Percentiles rank a stretch among this genome's conserved stretches.
These are phyloP conservation scores for Drosophila birchii DNA, from an alignment of 2,888 invertebrate genomes.

Conservation along the genomic window DNA sequence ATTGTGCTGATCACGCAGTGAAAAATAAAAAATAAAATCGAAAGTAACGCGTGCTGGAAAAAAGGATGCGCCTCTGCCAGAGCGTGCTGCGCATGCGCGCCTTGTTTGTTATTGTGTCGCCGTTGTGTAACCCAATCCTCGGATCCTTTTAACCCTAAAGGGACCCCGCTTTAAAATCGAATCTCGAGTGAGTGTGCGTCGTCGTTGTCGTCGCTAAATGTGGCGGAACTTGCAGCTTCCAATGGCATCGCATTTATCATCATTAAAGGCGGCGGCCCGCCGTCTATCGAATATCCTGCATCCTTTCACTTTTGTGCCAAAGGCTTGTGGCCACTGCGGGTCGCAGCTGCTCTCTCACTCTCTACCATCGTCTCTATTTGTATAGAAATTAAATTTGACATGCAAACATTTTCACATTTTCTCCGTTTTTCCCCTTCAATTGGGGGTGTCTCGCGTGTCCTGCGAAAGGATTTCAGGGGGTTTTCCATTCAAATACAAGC, in stretches of 20 bases:
- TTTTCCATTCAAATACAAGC: slow-evolving; percentile 24
- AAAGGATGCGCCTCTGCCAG: slow-evolving; percentile 43
- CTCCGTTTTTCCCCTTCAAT: slow-evolving; percentile 2
- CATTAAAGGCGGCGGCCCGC: slow-evolving; percentile 71
- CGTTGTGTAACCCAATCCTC: slow-evolving; percentile 73
- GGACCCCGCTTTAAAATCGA: slow-evolving; percentile 38
- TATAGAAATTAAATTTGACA: slow-evolving; percentile 80
- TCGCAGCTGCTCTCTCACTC: slow-evolving; percentile 44
- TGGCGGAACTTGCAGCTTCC: slow-evolving; percentile 68
- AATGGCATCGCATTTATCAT: slow-evolving; percentile 74
- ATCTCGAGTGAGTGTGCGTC: slow-evolving; percentile 37
- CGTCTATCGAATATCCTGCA: slow-evolving; percentile 45
- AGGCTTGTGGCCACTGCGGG: slow-evolving; percentile 75
- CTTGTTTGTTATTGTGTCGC: slow-evolving; percentile 44
- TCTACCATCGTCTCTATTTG: slow-evolving; percentile 63
- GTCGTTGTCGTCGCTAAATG: slow-evolving; percentile 68
- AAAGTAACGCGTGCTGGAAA: slow-evolving; percentile 66
- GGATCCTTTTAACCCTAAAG: slow-evolving; percentile 62
- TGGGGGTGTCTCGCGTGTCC: slow-evolving; percentile 13
- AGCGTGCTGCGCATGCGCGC: slow-evolving; percentile 78
- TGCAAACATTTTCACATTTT: slow-evolving; percentile 68
- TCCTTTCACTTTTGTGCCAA: slow-evolving; percentile 59
- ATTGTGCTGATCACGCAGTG: slow-evolving; percentile 67
- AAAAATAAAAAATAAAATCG: slow-evolving; percentile 18
- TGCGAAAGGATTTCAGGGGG: slow-evolving; percentile 71